Percentiles rank a stretch among this genome's conserved stretches.
Evolutionary conservation across 2,113 vertebrate species (phyloP).

Genomic region (Pterocles orientalis): DNA sequence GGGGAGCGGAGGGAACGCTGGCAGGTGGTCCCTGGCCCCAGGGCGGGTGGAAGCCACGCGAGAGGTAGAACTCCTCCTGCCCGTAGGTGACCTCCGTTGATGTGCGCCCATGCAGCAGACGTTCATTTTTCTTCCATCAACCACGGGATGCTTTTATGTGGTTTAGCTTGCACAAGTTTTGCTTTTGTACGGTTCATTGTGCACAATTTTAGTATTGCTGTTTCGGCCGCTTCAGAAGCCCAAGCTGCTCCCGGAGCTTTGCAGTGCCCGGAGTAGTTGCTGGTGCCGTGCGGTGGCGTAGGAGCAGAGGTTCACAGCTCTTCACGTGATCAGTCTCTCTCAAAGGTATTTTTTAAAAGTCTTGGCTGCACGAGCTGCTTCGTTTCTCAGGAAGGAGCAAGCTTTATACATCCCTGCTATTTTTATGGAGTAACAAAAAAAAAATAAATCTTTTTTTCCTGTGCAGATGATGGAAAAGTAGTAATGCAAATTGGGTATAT

Average conservation of each 20-base stretch:
- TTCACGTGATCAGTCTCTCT: not conserved
- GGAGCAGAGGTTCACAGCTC: not conserved
- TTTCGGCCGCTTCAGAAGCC: not conserved
- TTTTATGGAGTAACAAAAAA: not conserved
- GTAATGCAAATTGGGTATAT: not conserved
- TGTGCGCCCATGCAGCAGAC: rapidly evolving
- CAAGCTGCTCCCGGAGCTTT: not conserved
- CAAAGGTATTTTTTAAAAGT: no score
- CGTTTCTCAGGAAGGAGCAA: not conserved
- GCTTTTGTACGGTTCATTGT: not conserved
- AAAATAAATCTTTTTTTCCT: not conserved
- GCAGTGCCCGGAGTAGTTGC: not conserved
- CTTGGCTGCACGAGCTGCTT: not conserved
- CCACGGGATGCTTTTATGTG: not conserved
- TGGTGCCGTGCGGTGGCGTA: rapidly evolving
- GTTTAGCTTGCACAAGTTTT: not conserved
- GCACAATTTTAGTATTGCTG: no score
- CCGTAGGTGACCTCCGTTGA: not conserved
- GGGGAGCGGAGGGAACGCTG: not conserved
- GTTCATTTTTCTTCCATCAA: not conserved
- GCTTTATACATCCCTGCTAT: rapidly evolving
- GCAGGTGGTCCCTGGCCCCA: no score
- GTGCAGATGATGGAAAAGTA: rapidly evolving
- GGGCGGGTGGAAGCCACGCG: not conserved
- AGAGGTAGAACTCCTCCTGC: not conserved